Base-by-base conservation (phyloP, 1,140 invertebrate species). In the Cecropterus lyciades region DNA sequence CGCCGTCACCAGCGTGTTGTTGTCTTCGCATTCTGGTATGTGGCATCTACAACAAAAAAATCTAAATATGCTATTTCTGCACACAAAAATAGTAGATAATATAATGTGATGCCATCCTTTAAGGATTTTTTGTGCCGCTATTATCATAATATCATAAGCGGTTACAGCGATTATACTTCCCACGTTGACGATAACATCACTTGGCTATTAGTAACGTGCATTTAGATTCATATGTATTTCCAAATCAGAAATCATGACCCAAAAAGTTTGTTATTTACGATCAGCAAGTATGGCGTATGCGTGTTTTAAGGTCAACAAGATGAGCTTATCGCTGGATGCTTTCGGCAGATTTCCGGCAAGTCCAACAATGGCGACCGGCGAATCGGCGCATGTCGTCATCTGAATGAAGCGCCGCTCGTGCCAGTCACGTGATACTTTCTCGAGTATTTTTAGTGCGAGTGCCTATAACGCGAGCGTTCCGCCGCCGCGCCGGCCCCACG, bases 21-120 rank as follows among this genome's bases (percentile, higher is more conserved):
- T 80, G 51, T 73, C 75, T 59, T 89, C 87, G 59, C 87, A 89
- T 60, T 89, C 84, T n/a, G 87, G 79, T 3, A 89, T 69, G 46
- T 80, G 72, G 15, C 87, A 89, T 65, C 87, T 89, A 75, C 0
- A 42, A 56, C 65, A 8, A 49, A 9, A 33, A 9, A 3, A 33
- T 4, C 9, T 33, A 24, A 24, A n/a, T n/a, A n/a, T n/a, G n/a
- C n/a, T n/a, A n/a, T n/a, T n/a, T n/a, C n/a, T n/a, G n/a, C n/a
- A n/a, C n/a, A n/a, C n/a, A n/a, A n/a, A n/a, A 33, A 9, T 33
- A 9, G 30, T 10, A 33, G n/a, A n/a, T n/a, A n/a, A n/a, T n/a
- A n/a, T n/a, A n/a, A n/a, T n/a, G n/a, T n/a, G n/a, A n/a, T n/a
- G n/a, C n/a, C n/a, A n/a, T n/a, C n/a, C n/a, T n/a, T n/a, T n/a